Percentiles rank a stretch among this genome's conserved stretches.
phyloP scores from a whole-genome alignment of 2,113 vertebrate genomes.

The Psittacus erithacus region DNA sequence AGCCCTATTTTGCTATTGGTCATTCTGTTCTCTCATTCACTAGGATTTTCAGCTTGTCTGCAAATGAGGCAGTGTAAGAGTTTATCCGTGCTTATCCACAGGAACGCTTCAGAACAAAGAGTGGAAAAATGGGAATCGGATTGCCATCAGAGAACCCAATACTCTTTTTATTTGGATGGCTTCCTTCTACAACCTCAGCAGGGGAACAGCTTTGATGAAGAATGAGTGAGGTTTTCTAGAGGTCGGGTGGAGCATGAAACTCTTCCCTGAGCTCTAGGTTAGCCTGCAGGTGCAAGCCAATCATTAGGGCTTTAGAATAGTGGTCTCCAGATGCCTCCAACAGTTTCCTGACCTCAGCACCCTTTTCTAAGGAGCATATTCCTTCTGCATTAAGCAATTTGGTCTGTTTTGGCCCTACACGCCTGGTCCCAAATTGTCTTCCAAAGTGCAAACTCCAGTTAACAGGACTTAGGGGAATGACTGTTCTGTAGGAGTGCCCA shows the following conservation, averaged over 20 bases:
- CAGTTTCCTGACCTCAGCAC: not conserved
- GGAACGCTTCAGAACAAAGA: not conserved
- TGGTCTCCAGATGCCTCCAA: not conserved
- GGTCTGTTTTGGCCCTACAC: not conserved
- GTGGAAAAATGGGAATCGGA: not conserved
- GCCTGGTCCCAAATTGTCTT: not conserved
- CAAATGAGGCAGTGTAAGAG: not conserved
- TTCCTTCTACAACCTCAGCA: not conserved
- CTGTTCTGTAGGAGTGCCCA: not conserved
- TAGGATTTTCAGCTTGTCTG: not conserved
- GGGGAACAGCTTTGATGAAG: not conserved
- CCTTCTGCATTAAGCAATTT: not conserved
- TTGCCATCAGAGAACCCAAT: not conserved
- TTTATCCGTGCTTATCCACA: not conserved
- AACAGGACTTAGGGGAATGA: not conserved
- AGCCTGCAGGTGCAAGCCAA: not conserved
- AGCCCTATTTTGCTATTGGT: not conserved
- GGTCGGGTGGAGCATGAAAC: not conserved
- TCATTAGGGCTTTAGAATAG: not conserved
- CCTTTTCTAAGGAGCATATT: not conserved
- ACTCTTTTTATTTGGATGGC: not conserved
- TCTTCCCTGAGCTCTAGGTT: not conserved
- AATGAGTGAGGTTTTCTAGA: not conserved
- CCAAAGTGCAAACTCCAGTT: not conserved
- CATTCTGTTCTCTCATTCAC: not conserved